Base-by-base conservation (phyloP, 2,888 invertebrate genomes). In the Helicoverpa assulta region DNA sequence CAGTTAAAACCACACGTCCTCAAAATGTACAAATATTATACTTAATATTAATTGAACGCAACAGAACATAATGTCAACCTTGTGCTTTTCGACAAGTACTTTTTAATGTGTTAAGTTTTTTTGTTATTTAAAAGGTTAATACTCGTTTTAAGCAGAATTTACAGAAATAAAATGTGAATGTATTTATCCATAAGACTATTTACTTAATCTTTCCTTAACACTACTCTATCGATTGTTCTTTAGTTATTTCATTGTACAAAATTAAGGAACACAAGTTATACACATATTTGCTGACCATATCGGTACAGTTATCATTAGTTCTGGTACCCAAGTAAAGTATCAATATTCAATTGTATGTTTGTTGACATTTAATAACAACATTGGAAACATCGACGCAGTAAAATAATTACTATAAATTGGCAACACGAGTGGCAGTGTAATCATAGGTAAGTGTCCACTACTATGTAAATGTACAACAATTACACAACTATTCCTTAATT, bases 1-100 rank as follows among this genome's bases (percentile, higher is more conserved):
- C 72, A 76, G 69, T 76, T 74, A 67, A 80, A 70, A 54, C 65
- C 66, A 73, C 80, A 72, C 77, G 75, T 77, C 73, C 70, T 73
- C 50, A 10, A 72, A 78, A 80, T 69, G 58, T 80, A 72, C 56
- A 70, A 82, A 76, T 67, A 70, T 80, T 80, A 70, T 68, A 47
- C 47, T 47, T n/a, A 76, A 62, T 71, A 67, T 65, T 75, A 78
- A 78, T 69, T 76, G 59, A 62, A 70, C 54, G 26, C 63, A 69
- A 74, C 37, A 67, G 55, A 67, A 74, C 59, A 65, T 63, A 60
- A 33, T 69, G 60, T 68, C 59, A 63, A 65, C 62, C 47, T 66
- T 69, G 53, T 59, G 14, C 47, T 68, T 54, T 77, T 73, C 19
- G 47, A 59, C 53, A 69, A 60, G 40, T 56, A 56, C 61, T 60